Conservation (phyloP, 2,888 invertebrate genomes). For the Pherbina coryleti region DNA sequence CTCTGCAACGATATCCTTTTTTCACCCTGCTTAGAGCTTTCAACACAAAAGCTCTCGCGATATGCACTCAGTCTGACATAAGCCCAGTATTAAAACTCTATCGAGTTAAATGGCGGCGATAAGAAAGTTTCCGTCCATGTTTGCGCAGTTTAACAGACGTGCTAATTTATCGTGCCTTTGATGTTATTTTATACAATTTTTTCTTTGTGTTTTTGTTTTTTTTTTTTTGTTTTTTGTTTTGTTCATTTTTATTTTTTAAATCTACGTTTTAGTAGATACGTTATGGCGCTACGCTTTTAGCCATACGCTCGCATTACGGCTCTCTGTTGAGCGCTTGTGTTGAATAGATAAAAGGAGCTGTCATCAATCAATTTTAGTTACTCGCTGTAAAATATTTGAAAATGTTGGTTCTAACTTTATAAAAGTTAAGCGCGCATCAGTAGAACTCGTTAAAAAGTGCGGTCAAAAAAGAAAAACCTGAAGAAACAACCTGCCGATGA, state of each 20-base stretch:
- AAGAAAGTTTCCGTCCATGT: neutral
- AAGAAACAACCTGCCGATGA: neutral
- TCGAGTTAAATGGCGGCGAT: neutral
- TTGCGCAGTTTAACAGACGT: slow-evolving; percentile 15
- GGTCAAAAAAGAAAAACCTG: neutral
- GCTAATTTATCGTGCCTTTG: slow-evolving; percentile 27
- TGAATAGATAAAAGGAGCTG: slow-evolving; percentile 51
- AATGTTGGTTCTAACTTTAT: slow-evolving; percentile 15
- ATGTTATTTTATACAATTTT: slow-evolving; percentile 1
- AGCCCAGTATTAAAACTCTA: too few relatives aligned
- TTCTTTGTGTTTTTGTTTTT: neutral
- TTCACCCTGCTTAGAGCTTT: neutral
- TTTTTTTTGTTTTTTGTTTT: neutral
- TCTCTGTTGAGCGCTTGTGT: slow-evolving; percentile 6
- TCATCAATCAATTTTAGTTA: slow-evolving; percentile 50
- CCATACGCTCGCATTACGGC: neutral
- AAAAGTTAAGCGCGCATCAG: neutral
- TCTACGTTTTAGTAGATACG: too few relatives aligned
- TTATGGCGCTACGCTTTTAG: neutral
- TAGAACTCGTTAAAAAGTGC: neutral
- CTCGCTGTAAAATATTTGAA: slow-evolving; percentile 46
- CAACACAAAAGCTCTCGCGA: neutral
- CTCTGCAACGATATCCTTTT: too few relatives aligned
- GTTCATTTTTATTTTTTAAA: neutral
- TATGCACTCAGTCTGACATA: neutral